A percentile compares a stretch with the other conserved stretches of the same genome.
These are phyloP conservation scores for Pollicipes pollicipes DNA, from an alignment of 1,140 invertebrate species.

Conservation along the genomic window DNA sequence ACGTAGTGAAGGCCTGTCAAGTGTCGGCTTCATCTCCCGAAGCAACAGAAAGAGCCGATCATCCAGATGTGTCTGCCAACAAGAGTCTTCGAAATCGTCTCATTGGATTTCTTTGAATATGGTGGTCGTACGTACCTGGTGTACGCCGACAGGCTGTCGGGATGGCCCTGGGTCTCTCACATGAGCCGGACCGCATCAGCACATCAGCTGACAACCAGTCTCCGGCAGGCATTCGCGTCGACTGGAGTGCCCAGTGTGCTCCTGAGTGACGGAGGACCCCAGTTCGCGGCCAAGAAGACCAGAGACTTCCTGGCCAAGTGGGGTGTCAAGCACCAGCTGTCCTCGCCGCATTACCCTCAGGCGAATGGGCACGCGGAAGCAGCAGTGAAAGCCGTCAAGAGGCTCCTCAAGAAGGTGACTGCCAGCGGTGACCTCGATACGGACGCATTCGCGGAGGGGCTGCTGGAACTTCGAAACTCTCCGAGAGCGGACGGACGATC, in stretches of 20 bases:
- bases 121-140: background rate
- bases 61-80: background rate
- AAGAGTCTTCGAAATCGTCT: background rate
- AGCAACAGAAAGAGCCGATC: background rate
- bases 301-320: background rate
- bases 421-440: background rate
- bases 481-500: constrained; percentile 9
- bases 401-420: background rate
- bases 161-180: background rate
- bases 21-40: background rate
- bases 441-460: constrained; percentile 8
- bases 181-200: background rate
- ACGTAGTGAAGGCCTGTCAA: background rate
- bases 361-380: background rate
- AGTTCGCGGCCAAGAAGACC: background rate
- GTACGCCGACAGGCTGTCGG: background rate
- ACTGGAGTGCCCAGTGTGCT: background rate
- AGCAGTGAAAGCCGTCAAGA: background rate
- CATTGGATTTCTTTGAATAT: background rate
- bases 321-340: background rate
- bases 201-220: background rate
- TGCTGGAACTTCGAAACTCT: constrained; percentile 11
- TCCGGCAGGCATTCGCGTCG: background rate
- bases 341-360: background rate
- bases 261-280: background rate